phyloP scores from a whole-genome alignment of 2,113 vertebrate species.

The Melierax canorus region DNA sequence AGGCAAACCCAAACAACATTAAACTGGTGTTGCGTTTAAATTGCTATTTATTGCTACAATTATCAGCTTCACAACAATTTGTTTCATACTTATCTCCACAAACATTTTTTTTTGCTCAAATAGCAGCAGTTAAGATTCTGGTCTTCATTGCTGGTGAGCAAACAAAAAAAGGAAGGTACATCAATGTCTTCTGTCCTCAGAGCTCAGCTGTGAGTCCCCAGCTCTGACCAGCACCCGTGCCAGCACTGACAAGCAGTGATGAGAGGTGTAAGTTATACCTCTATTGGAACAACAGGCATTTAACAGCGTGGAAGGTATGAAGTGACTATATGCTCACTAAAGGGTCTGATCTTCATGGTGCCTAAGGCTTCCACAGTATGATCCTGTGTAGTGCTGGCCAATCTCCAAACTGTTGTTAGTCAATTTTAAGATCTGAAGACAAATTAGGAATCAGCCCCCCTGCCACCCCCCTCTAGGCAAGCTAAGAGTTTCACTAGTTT shows the following conservation, averaged over 20 bases:
- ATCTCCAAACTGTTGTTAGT: neutral
- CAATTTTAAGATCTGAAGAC: neutral
- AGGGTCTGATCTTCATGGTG: neutral
- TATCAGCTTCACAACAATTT: neutral
- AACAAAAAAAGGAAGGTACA: neutral
- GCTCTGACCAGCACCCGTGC: neutral
- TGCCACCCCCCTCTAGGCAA: neutral
- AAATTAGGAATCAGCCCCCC: neutral
- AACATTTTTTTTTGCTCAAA: neutral
- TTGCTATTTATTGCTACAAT: neutral
- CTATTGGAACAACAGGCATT: neutral
- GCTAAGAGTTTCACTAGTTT: neutral
- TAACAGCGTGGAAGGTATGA: neutral
- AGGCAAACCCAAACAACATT: neutral
- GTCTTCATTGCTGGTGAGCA: neutral
- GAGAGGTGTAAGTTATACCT: neutral
- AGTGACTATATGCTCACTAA: rapidly evolving
- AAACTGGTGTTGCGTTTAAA: neutral
- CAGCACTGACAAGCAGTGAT: neutral
- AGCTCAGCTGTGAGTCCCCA: neutral
- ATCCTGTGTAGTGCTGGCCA: neutral
- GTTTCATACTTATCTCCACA: neutral
- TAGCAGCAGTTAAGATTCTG: neutral
- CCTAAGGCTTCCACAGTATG: neutral
- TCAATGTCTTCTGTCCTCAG: neutral